Evolutionary conservation across 2,113 vertebrate genomes (phyloP).

Genomic region (Seriola aureovittata): DNA sequence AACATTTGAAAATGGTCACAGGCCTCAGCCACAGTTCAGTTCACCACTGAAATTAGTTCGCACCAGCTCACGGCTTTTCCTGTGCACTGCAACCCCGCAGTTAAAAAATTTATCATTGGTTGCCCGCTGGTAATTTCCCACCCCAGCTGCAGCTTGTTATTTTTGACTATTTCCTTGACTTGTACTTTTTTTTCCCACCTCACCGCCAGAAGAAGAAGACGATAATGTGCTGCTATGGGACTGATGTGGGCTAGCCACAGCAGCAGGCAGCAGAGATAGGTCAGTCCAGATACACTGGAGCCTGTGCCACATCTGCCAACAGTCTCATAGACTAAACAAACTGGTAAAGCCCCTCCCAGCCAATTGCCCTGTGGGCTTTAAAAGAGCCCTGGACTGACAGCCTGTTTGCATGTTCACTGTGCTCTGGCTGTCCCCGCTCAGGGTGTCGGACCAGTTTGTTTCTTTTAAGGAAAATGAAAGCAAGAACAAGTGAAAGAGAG

Average conservation of each 20-base stretch:
- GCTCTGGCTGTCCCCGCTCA: conserved; percentile 9
- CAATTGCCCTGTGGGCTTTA: conserved; percentile 56
- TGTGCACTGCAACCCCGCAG: neutral
- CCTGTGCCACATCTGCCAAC: conserved; percentile 69
- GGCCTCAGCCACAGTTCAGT: conserved; percentile 2
- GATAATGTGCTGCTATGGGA: conserved; percentile 18
- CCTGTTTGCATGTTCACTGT: conserved; percentile 60
- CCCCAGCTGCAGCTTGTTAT: conserved; percentile 23
- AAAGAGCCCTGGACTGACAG: conserved; percentile 50
- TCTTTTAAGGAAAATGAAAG: conserved; percentile 55
- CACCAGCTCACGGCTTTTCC: neutral
- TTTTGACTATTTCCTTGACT: conserved; percentile 22
- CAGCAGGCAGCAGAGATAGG: conserved; percentile 42
- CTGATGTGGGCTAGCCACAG: conserved; percentile 19
- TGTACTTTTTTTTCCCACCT: conserved; percentile 20
- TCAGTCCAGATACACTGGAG: conserved; percentile 57
- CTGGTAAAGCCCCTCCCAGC: conserved; percentile 47
- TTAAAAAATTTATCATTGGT: conserved; percentile 20
- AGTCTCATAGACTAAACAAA: conserved; percentile 76
- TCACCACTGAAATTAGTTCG: neutral
- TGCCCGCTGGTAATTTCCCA: conserved; percentile 30
- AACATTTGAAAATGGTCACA: conserved; percentile 24
- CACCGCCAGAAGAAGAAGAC: conserved; percentile 26
- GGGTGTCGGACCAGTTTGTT: conserved; percentile 57
- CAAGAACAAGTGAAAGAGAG: conserved; percentile 43